phyloP scores from a whole-genome alignment of 2,797 vertebrate genomes.

The Sebastes steindachneri region DNA sequence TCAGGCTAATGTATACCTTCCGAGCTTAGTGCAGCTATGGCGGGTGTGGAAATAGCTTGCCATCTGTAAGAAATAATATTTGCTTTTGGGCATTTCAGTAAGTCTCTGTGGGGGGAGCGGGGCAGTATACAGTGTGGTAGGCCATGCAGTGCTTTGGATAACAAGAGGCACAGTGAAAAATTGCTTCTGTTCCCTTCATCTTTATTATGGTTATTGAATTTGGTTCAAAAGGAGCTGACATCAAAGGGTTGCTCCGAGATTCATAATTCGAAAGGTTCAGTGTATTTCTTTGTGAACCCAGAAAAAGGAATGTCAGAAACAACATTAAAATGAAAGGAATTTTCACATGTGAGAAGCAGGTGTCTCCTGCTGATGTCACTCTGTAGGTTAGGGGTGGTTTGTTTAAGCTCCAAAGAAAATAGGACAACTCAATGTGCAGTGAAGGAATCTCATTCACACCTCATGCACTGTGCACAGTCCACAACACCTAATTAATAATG shows the following conservation, averaged over 20 bases:
- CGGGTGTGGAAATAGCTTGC: conserved; percentile 49
- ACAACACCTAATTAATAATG: not conserved
- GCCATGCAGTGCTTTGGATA: conserved; percentile 56
- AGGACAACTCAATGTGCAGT: not conserved
- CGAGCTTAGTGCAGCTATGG: conserved; percentile 28
- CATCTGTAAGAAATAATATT: conserved; percentile 72
- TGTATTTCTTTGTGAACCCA: conserved; percentile 74
- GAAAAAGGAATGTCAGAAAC: conserved; percentile 74
- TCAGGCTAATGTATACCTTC: conserved; percentile 53
- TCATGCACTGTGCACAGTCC: not conserved
- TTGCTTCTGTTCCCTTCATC: conserved; percentile 81
- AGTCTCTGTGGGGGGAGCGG: conserved; percentile 38
- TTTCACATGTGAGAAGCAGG: conserved; percentile 53
- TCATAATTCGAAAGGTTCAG: conserved; percentile 78
- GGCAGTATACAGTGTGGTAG: conserved; percentile 11
- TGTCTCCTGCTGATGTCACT: conserved; percentile 36
- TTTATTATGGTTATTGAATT: conserved; percentile 86
- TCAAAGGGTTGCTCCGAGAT: conserved; percentile 81
- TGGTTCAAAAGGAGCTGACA: conserved; percentile 84
- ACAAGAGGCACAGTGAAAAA: conserved; percentile 69
- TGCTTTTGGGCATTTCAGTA: conserved; percentile 65
- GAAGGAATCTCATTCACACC: not conserved
- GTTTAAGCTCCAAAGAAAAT: conserved; percentile 3
- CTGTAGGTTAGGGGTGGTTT: not conserved
- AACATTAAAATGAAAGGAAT: conserved; percentile 71